Conservation (phyloP, 2,888 invertebrate species). For the Harpagoxenus sublaevis region DNA sequence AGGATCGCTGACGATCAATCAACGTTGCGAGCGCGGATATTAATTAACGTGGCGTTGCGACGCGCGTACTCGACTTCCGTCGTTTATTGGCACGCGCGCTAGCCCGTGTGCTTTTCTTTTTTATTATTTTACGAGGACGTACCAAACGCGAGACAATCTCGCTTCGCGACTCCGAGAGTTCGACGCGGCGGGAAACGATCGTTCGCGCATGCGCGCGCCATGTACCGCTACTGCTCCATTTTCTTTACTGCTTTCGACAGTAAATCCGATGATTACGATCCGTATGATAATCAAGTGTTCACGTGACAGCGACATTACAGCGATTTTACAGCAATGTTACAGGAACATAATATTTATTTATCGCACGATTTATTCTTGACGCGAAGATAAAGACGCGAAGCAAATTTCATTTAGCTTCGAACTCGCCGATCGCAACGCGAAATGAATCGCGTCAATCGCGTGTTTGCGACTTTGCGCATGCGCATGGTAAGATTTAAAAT, state of each 20-base stretch:
- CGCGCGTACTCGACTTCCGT: neutral
- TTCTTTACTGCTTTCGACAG: neutral
- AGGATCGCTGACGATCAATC: neutral
- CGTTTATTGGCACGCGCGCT: neutral
- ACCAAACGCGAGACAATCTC: neutral
- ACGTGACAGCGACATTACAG: neutral
- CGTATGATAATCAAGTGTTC: too few species aligned
- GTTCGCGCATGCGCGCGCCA: conserved; percentile 11
- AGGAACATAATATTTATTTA: neutral
- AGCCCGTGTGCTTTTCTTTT: neutral
- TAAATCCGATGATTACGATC: too few species aligned
- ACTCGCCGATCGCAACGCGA: neutral
- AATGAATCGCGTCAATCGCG: neutral
- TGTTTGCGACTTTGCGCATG: neutral
- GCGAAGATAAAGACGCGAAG: neutral
- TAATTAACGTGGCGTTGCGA: neutral
- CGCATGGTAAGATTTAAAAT: neutral
- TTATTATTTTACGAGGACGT: neutral
- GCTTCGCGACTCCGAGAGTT: neutral
- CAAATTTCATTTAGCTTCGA: neutral
- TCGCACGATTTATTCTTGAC: neutral
- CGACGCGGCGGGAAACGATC: neutral
- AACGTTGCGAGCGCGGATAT: neutral
- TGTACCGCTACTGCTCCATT: neutral
- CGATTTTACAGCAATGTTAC: neutral